Evolutionary conservation across 2,113 vertebrate species (phyloP), one percentile per base, ranked within the genome.

Genomic region (Oreocharis arfaki): DNA sequence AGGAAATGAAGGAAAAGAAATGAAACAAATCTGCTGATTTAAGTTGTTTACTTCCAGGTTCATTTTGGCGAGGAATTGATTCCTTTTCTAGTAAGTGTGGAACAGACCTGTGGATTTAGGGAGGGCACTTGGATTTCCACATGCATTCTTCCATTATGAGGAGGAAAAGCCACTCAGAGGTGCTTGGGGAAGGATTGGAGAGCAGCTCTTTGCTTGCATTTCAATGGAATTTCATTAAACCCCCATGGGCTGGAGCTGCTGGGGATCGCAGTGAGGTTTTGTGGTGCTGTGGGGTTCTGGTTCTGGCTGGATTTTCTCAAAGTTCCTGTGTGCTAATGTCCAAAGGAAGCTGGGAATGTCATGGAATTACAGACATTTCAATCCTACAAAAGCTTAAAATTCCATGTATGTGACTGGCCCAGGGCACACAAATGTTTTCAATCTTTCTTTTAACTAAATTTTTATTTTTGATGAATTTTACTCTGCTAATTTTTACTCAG

Each of bases 1-100:
- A 89, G 53, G 50, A 70, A 94, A 97, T 82, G 49, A 86, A 76
- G 87, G 75, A 61, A 84, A 88, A 87, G n/a, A 30, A 28, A 55
- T 3, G 16, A 60, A 82, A 55, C 53, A 87, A 88, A 63, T 87
- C 46, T 4, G 41, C 56, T 87, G 89, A 81, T 95, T 94, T 84
- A 44, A 32, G 33, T 74, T 84, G 59, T 85, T 82, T 91, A 67
- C 47, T 84, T 68, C 28, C 82, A 44, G 2, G 53, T 93, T 71
- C 37, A 60, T 60, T 59, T 79, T 91, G 77, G 50, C 39, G 50
- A 76, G 60, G 84, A 69, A 50, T 33, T 71, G 60, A 86, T 91
- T 94, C 49, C 67, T 24, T 6, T 28, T 82, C 87, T 89, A 87
- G 60, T 67, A 76, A 33, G 39, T 42, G 30, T 49, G 55, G n/a